phyloP scores from a whole-genome alignment of 2,797 vertebrate genomes.

The Darevskia mixta region DNA sequence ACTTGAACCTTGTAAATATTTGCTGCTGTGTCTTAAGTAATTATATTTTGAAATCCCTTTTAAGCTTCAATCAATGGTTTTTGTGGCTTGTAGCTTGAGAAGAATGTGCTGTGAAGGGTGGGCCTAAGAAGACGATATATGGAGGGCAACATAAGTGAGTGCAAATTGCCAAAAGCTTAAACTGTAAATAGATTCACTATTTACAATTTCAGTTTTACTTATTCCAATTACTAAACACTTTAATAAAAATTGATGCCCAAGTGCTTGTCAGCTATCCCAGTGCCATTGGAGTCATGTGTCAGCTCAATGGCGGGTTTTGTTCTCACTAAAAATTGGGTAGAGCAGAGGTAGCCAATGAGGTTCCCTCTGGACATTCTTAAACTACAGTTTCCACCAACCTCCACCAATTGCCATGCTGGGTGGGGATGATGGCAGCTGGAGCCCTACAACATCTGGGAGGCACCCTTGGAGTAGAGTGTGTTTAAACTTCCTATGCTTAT shows the following conservation, averaged over 20 bases:
- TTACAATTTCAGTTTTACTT: background rate
- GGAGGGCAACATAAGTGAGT: background rate
- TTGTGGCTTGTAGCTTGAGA: background rate
- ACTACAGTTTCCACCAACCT: too few relatives aligned
- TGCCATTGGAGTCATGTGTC: background rate
- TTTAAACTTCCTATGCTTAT: too few relatives aligned
- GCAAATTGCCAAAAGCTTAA: background rate
- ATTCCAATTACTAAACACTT: background rate
- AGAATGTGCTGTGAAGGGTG: background rate
- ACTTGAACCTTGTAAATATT: conserved; percentile 14
- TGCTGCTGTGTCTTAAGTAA: background rate
- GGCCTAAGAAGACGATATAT: background rate
- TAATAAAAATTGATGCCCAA: too few relatives aligned
- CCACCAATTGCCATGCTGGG: too few relatives aligned
- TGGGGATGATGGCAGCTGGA: too few relatives aligned
- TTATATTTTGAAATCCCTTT: background rate
- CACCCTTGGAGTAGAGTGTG: too few relatives aligned
- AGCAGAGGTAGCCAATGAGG: too few relatives aligned
- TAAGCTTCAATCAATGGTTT: background rate
- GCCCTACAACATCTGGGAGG: too few relatives aligned
- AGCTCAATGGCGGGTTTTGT: background rate
- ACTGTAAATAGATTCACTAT: background rate
- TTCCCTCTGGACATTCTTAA: too few relatives aligned
- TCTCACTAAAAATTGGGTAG: background rate
- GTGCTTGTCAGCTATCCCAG: background rate